These are phyloP conservation scores for Pseudolycoriella hygida DNA, from an alignment of 2,888 invertebrate species.

Conservation along the genomic window DNA sequence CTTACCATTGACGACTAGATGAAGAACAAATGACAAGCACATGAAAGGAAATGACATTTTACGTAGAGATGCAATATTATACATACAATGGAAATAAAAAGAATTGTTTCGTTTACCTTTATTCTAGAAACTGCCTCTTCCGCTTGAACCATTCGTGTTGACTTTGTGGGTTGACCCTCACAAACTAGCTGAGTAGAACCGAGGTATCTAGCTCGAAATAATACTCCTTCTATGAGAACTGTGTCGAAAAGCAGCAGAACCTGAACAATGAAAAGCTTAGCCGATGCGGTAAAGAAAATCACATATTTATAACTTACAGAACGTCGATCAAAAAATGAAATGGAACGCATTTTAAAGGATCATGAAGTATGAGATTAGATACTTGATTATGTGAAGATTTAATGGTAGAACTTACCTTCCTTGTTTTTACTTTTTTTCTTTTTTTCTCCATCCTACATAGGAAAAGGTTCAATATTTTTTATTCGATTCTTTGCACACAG, in stretches of 20 bases:
- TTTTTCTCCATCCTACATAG: not conserved
- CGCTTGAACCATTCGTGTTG: constrained; percentile 98
- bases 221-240: constrained; percentile 98
- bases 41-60: constrained; percentile 1
- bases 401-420: not conserved
- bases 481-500: too few relatives aligned
- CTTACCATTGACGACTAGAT: constrained; percentile 12
- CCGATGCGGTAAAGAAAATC: too few relatives aligned
- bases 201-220: constrained; percentile 93
- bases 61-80: too few relatives aligned
- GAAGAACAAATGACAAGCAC: too few relatives aligned
- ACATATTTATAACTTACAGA: not conserved
- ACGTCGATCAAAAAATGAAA: not conserved
- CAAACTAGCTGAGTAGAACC: constrained; percentile 97
- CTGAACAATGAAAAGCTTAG: not conserved
- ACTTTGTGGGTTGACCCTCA: constrained; percentile 97
- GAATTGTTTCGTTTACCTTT: constrained; percentile 83
- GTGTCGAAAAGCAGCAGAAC: constrained; percentile 41
- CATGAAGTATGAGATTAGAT: not conserved
- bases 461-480: too few relatives aligned
- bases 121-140: constrained; percentile 99
- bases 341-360: not conserved
- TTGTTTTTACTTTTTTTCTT: constrained; percentile 1
- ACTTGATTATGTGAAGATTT: not conserved
- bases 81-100: not conserved